A percentile compares a stretch with the other conserved stretches of the same genome.
phyloP scores from a whole-genome alignment of 2,113 vertebrate genomes.

The Catharus fuscescens region DNA sequence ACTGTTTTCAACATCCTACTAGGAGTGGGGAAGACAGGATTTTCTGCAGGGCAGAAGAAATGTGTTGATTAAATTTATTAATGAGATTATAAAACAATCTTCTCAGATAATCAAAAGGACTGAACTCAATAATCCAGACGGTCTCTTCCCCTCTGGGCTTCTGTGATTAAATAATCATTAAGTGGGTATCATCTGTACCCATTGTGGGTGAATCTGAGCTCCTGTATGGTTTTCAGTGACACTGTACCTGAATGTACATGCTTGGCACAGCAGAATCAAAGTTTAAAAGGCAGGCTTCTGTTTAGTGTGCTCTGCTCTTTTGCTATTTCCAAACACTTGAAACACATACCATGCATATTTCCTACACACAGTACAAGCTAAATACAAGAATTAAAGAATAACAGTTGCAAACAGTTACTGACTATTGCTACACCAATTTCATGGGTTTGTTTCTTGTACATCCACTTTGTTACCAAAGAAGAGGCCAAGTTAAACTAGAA shows the following conservation, averaged over 20 bases:
- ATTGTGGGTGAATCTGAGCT: not conserved
- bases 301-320: not conserved
- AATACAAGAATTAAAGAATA: not conserved
- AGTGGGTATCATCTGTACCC: not conserved
- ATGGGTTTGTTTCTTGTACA: not conserved
- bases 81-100: not conserved
- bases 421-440: not conserved
- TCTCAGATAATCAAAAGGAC: not conserved
- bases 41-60: not conserved
- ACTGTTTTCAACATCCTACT: not conserved
- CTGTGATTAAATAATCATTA: constrained; percentile 1
- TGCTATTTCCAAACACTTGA: not conserved
- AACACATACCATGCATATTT: not conserved
- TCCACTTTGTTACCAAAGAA: not conserved
- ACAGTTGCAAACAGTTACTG: not conserved
- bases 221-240: not conserved
- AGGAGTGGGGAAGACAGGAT: not conserved
- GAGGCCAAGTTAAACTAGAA: not conserved
- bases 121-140: not conserved
- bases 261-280: not conserved
- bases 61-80: not conserved
- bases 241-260: fast-evolving
- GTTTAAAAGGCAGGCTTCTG: not conserved
- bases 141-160: not conserved
- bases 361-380: not conserved